Evolutionary conservation across 2,113 vertebrate genomes (phyloP).

Genomic region (Microtus ochrogaster): DNA sequence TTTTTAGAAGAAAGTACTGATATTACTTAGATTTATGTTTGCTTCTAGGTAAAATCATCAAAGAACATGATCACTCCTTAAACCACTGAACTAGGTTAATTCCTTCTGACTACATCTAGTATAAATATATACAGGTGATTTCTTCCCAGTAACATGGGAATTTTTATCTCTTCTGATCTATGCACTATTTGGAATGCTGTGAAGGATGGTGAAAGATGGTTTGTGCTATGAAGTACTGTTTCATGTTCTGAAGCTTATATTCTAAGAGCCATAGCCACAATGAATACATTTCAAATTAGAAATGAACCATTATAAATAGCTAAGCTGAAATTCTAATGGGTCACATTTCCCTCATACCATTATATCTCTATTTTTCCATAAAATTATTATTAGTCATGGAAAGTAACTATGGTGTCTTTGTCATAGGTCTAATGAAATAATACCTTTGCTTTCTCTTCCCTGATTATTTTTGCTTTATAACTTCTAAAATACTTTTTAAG

Average conservation of each 20-base stretch:
- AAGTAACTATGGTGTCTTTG: background rate
- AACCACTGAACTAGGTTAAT: background rate
- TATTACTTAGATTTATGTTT: constrained; percentile 36
- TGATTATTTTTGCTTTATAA: constrained; percentile 35
- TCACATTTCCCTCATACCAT: background rate
- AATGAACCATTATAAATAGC: constrained; percentile 41
- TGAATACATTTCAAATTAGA: constrained; percentile 28
- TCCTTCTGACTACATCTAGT: background rate
- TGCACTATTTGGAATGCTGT: background rate
- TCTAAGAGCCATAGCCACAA: background rate
- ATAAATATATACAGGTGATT: constrained; percentile 23
- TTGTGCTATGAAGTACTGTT: background rate
- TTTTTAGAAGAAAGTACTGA: background rate
- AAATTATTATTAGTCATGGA: background rate
- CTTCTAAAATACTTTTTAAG: background rate
- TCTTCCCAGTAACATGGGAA: background rate
- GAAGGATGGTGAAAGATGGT: background rate
- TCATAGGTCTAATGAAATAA: constrained; percentile 25
- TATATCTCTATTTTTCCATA: constrained; percentile 30
- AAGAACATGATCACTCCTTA: background rate
- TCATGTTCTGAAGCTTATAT: constrained; percentile 37
- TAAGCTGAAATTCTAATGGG: constrained; percentile 39
- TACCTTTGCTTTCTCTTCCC: background rate
- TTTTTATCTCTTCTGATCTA: background rate
- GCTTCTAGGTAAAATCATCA: background rate